Base-by-base conservation (phyloP, 2,797 vertebrate species). In the Chrysocyon brachyurus region DNA sequence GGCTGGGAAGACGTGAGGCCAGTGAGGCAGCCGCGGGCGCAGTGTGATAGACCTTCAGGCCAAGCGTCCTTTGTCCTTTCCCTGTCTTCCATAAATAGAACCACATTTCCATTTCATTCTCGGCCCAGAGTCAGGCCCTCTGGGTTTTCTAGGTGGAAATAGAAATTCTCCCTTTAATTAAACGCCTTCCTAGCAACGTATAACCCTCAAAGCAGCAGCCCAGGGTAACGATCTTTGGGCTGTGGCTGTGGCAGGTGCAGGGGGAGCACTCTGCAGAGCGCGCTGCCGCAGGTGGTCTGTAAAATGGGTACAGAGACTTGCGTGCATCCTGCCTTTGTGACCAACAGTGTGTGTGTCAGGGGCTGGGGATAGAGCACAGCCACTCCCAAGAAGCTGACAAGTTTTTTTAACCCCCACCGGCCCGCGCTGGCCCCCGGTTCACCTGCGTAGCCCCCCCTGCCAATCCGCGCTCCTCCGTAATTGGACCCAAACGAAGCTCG, bases 401-500 rank as follows among this genome's bases (percentile, higher is more conserved):
- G 6, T 49, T 85, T 96, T 54, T 57, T 28, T 90, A 93, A 89
- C 36, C 15, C 2, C n/a, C 4, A 6, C 12, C 28, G 54, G 1
- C 12, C 26, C 12, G 11, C 21, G 15, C 28, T 64, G 85, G 33
- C 46, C 33, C 82, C 24, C 9, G 3, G 1, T 83, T 73, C 31
- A 49, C 49, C n/a, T 75, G 57, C 52, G 26, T 68, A 5, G 16
- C 72, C 33, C 21, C 5, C 70, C 83, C 87, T 6, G 40, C 70
- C 61, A 84, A 36, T 56, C 63, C 54, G 59, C 40, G n/a, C 24
- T 56, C 72, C 56, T 95, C 84, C 12, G 36, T 72, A 88, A 90
- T 83, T 91, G 90, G 66, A 33, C 56, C 79, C 87, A 95, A 96
- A 85, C 33, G 72, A n/a, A 73, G 64, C 64, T 57, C 63, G 64